Evolutionary conservation across 2,888 invertebrate species (phyloP), one percentile per base, ranked within the genome.

Genomic region (Litoditis marina): DNA sequence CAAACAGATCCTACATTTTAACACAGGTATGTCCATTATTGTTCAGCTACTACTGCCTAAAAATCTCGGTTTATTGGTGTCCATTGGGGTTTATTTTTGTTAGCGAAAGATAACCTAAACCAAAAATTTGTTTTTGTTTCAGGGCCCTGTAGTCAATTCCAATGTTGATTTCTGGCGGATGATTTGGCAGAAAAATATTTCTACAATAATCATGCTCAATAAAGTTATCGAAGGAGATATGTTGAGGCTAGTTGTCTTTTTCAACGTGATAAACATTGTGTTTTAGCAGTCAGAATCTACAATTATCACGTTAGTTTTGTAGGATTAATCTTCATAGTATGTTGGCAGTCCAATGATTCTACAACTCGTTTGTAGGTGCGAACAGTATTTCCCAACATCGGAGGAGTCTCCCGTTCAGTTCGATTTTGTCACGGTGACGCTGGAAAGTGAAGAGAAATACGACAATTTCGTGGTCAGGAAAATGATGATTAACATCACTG

Each of bases 111-210:
- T n/a, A n/a, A n/a, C n/a, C n/a, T n/a, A n/a, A n/a, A n/a, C n/a
- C 27, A 13, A 1, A 22, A 46, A 32, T 11, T 8, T 47, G 7
- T 32, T 34, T 6, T 28, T 53, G 13, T 50, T 63, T 42, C 55
- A 77, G 72, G 81, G 81, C 0, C 81, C 81, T 1, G 63, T 81
- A 36, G 65, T 63, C 11, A 63, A 64, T 16, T 79, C 81, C 11
- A 39, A 66, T n/a, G 62, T 50, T 19, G 78, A 81, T 60, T 81
- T 80, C 57, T 82, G 81, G 81, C 73, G 77, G 54, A 79, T 82
- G 80, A 63, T 78, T 7, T 74, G 68, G 63, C 74, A 82, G 62
- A 68, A 80, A 31, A 66, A 69, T 13, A 68, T 65, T 1, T 68
- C 69, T 11, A 54, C 68, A 8, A 68, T 82, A 32, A 68, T 80